A percentile compares a stretch with the other conserved stretches of the same genome.
Conservation (phyloP, 2,113 vertebrate species). For the Mugil cephalus region DNA sequence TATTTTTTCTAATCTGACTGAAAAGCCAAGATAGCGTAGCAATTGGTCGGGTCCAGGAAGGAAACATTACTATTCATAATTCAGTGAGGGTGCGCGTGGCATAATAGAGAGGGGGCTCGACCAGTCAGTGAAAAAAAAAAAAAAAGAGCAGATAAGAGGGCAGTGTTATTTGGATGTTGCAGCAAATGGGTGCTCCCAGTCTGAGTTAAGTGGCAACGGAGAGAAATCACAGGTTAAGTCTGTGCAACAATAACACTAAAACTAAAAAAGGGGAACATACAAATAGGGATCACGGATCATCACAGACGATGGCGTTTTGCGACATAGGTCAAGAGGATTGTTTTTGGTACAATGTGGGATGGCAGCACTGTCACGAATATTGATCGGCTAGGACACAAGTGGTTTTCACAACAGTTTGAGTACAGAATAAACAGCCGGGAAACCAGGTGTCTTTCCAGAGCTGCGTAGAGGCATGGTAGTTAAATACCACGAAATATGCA, state of each 20-base stretch:
- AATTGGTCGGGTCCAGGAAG: neutral
- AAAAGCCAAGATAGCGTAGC: neutral
- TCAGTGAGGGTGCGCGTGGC: neutral
- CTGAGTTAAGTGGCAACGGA: conserved; percentile 19
- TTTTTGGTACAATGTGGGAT: conserved; percentile 22
- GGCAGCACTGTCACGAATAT: conserved; percentile 47
- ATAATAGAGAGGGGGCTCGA: conserved; percentile 12
- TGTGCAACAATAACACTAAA: conserved; percentile 24
- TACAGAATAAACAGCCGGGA: conserved; percentile 5
- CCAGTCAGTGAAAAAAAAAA: neutral
- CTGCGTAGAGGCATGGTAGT: neutral
- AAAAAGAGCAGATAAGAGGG: conserved; percentile 16
- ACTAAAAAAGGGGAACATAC: conserved; percentile 1
- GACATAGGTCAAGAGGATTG: conserved; percentile 56
- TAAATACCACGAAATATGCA: conserved; percentile 4
- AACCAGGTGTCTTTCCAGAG: neutral
- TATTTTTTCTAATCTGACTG: neutral
- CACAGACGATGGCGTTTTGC: conserved; percentile 45
- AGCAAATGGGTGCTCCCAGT: conserved; percentile 24
- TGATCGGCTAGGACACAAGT: conserved; percentile 30
- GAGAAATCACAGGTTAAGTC: conserved; percentile 42
- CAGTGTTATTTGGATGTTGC: conserved; percentile 47
- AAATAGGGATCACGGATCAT: conserved; percentile 38
- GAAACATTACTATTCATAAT: conserved; percentile 27
- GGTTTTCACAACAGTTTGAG: conserved; percentile 24